Conservation (phyloP, 2,113 vertebrate species). For the Hippocampus comes region DNA sequence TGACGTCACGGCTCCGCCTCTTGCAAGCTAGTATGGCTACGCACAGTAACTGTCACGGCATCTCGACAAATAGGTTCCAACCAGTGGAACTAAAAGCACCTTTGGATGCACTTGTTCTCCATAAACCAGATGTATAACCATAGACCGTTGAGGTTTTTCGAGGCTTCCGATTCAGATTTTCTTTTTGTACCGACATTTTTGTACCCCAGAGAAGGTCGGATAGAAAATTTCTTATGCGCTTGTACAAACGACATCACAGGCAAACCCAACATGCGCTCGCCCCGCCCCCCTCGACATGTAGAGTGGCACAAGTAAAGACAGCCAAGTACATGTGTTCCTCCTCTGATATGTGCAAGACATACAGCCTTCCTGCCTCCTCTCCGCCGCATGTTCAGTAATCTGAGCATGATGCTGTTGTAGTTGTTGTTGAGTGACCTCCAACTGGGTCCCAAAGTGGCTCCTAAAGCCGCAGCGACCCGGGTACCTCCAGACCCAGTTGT, state of each 20-base stretch:
- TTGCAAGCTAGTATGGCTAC: too few species aligned
- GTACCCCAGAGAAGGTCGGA: background rate
- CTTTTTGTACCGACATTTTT: background rate
- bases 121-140: too few species aligned
- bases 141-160: too few species aligned
- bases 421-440: too few species aligned
- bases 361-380: conserved; percentile 22
- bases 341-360: conserved; percentile 19
- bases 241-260: conserved; percentile 3
- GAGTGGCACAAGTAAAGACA: conserved; percentile 5
- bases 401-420: conserved; percentile 30
- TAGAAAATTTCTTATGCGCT: background rate
- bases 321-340: conserved; percentile 17
- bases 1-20: too few species aligned
- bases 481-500: too few species aligned
- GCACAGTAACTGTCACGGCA: too few species aligned
- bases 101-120: too few species aligned
- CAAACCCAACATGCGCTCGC: background rate
- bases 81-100: too few species aligned
- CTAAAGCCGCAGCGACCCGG: too few species aligned
- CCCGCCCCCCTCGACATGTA: background rate
- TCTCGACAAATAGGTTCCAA: too few species aligned
- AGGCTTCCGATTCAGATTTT: background rate
- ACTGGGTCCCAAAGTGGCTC: too few species aligned
- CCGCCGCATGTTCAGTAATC: conserved; percentile 50